A percentile compares a stretch with the other conserved stretches of the same genome.
These are phyloP conservation scores for Luscinia luscinia DNA, from an alignment of 2,797 vertebrate genomes.

Conservation along the genomic window DNA sequence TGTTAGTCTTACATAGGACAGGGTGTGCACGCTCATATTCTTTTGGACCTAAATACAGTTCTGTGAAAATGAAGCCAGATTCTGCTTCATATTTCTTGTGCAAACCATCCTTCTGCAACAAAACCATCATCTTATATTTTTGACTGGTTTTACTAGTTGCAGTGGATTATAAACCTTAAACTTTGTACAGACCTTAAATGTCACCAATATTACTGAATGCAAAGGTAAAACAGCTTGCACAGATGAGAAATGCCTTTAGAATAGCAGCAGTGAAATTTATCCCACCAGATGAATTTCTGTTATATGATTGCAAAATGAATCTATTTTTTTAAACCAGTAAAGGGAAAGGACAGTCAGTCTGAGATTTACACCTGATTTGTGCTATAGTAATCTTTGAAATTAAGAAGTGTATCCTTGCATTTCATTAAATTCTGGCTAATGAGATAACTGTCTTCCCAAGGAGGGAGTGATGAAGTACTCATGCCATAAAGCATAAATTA, in stretches of 20 bases:
- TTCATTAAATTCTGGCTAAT: constrained; percentile 99
- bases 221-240: constrained; percentile 71
- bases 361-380: constrained; percentile 97
- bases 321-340: constrained; percentile 54
- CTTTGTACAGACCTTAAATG: constrained; percentile 54
- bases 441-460: constrained; percentile 98
- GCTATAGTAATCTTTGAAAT: constrained; percentile 95
- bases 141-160: constrained; percentile 6
- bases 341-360: constrained; percentile 76
- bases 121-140: constrained; percentile 48
- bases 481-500: constrained; percentile 98
- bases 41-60: not conserved
- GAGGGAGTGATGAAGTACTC: constrained; percentile 97
- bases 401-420: constrained; percentile 99
- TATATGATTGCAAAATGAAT: constrained; percentile 65
- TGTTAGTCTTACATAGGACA: not conserved
- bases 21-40: not conserved
- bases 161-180: constrained; percentile 52
- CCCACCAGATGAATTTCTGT: constrained; percentile 68
- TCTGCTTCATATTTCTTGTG: not conserved
- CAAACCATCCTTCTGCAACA: not conserved
- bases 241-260: constrained; percentile 62
- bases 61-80: not conserved
- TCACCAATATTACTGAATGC: constrained; percentile 41
- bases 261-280: constrained; percentile 54